Conservation (phyloP, 2,113 vertebrate genomes). For the Malaclemys terrapin region DNA sequence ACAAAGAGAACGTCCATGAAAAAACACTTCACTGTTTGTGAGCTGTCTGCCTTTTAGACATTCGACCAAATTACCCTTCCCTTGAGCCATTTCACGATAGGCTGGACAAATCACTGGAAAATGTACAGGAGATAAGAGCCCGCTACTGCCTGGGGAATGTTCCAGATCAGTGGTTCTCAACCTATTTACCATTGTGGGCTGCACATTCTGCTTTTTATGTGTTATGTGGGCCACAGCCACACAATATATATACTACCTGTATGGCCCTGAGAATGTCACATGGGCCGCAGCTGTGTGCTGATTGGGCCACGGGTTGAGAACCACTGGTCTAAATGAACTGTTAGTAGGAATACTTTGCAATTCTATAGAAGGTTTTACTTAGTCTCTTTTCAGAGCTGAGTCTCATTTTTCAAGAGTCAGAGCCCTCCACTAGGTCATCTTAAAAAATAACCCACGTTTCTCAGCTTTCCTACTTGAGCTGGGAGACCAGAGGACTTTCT, state of each 20-base stretch:
- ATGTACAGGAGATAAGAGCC: neutral
- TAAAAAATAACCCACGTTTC: neutral
- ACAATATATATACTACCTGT: too few relatives aligned
- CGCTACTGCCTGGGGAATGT: neutral
- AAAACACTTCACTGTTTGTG: neutral
- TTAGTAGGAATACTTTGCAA: neutral
- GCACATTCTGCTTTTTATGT: neutral
- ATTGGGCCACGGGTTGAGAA: neutral
- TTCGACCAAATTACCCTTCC: neutral
- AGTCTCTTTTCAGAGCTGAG: neutral
- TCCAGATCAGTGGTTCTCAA: neutral
- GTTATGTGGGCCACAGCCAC: neutral
- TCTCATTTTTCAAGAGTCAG: neutral
- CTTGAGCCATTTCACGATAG: neutral
- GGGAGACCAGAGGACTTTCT: neutral
- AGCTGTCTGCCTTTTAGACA: neutral
- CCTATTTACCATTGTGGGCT: neutral
- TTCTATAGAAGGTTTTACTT: neutral
- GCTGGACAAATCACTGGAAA: neutral
- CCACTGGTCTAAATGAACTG: neutral
- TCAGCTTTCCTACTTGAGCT: neutral
- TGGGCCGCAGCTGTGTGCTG: too few relatives aligned
- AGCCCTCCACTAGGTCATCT: neutral
- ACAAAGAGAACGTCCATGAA: neutral
- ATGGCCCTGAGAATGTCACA: too few relatives aligned